Base-by-base conservation (phyloP, 2,797 vertebrate species). In the Coracias cyanogaster region DNA sequence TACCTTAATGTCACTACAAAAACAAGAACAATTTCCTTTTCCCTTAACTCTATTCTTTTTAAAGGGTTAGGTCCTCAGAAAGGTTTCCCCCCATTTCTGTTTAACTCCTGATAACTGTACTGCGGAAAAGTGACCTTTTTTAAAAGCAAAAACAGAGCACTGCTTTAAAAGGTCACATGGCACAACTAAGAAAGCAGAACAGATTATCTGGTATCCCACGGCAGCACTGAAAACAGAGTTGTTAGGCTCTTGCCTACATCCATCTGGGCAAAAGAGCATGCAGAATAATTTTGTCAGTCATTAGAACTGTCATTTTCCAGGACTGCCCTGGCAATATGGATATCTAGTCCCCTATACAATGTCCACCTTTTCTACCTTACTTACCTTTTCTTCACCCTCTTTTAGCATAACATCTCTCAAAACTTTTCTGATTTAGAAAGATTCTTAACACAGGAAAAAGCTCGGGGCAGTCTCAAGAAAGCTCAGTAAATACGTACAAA, bases 91-190 rank as follows among this genome's bases (percentile, higher is more conserved):
- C 8, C 18, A 16, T 65, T 84, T 82, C 54, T 86, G 21, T 72
- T 94, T 46, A 33, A 58, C 67, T 76, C 60, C 82, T 1, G 5
- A 3, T 29, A 79, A 79, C 8, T 28, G 33, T 31, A 52, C 8
- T 54, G 64, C 0, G 1, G 62, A 91, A 93, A 24, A 67, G 57
- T 54, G 82, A 92, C 76, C 74, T 91, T 92, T 92, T 39, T 58
- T 65, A 86, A 93, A 86, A 81, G 29, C 35, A 89, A 94, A 93
- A 85, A 11, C 66, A 92, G 69, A 89, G n/a, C 46, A 81, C 17
- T 74, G 65, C 54, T 91, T 90, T 88, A 67, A 94, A 90, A 96
- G 69, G 80, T 94, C 82, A 93, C 37, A 19, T 6, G 48, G 46
- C 7, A 37, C 39, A 72, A 84, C 9, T 66, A 26, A 35, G 58